phyloP scores from a whole-genome alignment of 2,113 vertebrate species.

The Carassius carassius region DNA sequence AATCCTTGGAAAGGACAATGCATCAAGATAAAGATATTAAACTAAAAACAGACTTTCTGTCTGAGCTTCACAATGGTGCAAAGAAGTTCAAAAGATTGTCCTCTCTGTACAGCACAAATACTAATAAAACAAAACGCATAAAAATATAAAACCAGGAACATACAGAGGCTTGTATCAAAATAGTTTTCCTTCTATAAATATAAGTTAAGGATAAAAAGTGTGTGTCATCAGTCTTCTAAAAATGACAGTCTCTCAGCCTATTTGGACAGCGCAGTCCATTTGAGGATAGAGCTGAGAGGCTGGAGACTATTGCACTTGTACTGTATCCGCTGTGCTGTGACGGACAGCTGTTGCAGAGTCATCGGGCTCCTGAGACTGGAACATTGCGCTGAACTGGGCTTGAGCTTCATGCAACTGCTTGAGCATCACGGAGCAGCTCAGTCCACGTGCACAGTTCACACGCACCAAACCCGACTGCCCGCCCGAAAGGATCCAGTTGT shows the following conservation, averaged over 20 bases:
- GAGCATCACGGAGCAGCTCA: constrained; percentile 67
- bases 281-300: background rate
- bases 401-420: constrained; percentile 70
- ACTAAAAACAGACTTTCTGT: background rate
- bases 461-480: constrained; percentile 90
- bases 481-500: constrained; percentile 82
- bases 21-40: background rate
- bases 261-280: background rate
- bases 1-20: background rate
- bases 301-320: constrained; percentile 51
- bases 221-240: background rate
- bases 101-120: background rate
- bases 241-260: background rate
- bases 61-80: background rate
- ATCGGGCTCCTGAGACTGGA: constrained; percentile 41
- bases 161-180: constrained; percentile 9
- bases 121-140: background rate
- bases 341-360: constrained; percentile 19
- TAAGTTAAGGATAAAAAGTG: constrained; percentile 26
- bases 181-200: constrained; percentile 3
- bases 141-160: constrained; percentile 14
- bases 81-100: background rate
- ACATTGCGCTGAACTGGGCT: constrained; percentile 74
- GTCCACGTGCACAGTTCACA: constrained; percentile 78
- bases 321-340: constrained; percentile 37